These are phyloP conservation scores for Neoaliturus tenellus DNA, from an alignment of 2,888 invertebrate species.

Conservation along the genomic window DNA sequence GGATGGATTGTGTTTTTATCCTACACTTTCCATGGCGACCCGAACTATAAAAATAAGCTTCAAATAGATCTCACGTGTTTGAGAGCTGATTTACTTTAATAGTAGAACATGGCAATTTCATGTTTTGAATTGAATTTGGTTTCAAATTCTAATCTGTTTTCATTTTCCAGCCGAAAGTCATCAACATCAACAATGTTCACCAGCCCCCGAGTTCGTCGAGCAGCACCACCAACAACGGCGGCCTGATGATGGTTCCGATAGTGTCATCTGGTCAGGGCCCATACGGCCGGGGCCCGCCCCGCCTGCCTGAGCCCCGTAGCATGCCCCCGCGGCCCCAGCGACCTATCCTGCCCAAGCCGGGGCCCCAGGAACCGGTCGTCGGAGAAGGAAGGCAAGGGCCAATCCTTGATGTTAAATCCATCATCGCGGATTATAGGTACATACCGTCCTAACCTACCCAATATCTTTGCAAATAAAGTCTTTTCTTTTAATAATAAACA, in stretches of 20 bases:
- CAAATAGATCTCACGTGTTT: no score
- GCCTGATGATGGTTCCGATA: slow-evolving; percentile 68
- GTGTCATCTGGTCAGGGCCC: slow-evolving; percentile 68
- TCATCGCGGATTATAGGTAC: slow-evolving; percentile 86
- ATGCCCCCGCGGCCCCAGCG: slow-evolving; percentile 66
- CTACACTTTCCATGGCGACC: no score
- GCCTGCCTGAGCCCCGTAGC: slow-evolving; percentile 67
- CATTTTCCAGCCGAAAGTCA: slow-evolving; percentile 32
- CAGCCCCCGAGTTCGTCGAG: background rate
- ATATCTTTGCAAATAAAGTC: background rate
- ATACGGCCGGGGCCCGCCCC: slow-evolving; percentile 16
- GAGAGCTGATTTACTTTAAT: no score
- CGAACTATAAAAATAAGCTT: no score
- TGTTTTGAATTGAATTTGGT: no score
- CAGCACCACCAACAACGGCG: slow-evolving; percentile 21
- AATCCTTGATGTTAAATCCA: slow-evolving; percentile 88
- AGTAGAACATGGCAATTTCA: no score
- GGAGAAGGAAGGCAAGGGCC: slow-evolving; percentile 84
- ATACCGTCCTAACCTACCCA: slow-evolving; percentile 40
- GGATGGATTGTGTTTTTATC: no score
- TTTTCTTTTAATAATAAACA: background rate
- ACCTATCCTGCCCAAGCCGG: slow-evolving; percentile 73
- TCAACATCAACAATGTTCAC: slow-evolving; percentile 44
- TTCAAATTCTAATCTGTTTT: background rate
- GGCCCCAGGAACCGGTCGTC: slow-evolving; percentile 74